These are phyloP conservation scores for Drosophila erecta DNA, from an alignment of 1,140 invertebrate species.

Conservation along the genomic window DNA sequence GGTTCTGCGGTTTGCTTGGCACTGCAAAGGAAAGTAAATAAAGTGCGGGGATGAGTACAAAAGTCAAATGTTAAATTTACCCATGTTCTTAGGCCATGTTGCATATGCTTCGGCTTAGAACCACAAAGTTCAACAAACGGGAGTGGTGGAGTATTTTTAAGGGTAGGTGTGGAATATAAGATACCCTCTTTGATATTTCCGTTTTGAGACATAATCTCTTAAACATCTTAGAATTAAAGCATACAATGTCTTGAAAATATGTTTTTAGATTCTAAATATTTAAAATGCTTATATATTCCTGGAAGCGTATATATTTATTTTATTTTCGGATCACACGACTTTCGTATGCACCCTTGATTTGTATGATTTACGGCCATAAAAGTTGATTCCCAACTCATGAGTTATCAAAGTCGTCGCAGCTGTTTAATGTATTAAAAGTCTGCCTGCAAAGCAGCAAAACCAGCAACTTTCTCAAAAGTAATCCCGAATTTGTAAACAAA, in stretches of 20 bases:
- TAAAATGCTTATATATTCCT: background rate
- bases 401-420: constrained; percentile 26
- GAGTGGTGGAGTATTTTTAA: background rate
- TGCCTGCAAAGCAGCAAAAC: background rate
- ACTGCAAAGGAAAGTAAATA: constrained; percentile 86
- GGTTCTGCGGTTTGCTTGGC: constrained; percentile 92
- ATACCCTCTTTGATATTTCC: constrained; percentile 2
- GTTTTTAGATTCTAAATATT: too few relatives aligned
- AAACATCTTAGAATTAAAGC: background rate
- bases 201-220: background rate
- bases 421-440: constrained; percentile 27
- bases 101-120: constrained; percentile 43
- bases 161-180: background rate
- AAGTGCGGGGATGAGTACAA: constrained; percentile 34
- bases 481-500: constrained; percentile 42
- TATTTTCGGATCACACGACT: too few relatives aligned
- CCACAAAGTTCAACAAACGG: constrained; percentile 18
- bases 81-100: constrained; percentile 45
- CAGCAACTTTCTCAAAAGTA: constrained; percentile 13
- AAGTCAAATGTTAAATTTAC: constrained; percentile 55
- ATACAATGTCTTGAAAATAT: background rate
- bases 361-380: constrained; percentile 3
- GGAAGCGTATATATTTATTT: background rate
- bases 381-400: constrained; percentile 27
- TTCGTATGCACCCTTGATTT: background rate